phyloP scores from a whole-genome alignment of 2,113 vertebrate genomes.

The Buteo buteo region DNA sequence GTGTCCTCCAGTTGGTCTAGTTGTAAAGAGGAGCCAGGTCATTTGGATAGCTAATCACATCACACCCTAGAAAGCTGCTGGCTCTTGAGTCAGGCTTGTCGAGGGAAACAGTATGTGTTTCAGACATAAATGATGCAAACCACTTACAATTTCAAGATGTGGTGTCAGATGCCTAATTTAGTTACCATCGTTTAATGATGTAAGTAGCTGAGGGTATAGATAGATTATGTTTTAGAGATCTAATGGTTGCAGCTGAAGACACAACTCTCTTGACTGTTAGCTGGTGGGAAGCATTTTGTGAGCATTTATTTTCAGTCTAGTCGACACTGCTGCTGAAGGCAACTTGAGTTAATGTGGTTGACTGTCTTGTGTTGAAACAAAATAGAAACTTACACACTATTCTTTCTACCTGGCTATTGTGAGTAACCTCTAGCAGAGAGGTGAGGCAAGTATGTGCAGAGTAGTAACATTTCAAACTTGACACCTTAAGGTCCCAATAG shows the following conservation, averaged over 20 bases:
- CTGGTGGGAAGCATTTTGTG: background rate
- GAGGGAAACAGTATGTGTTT: background rate
- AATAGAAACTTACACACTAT: background rate
- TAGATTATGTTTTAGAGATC: background rate
- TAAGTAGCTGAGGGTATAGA: background rate
- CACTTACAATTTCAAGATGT: background rate
- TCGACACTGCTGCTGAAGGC: background rate
- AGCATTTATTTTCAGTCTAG: background rate
- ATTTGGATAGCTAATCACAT: background rate
- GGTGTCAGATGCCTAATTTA: background rate
- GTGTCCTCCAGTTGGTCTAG: background rate
- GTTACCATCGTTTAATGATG: background rate
- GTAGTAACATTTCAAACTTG: background rate
- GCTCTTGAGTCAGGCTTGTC: background rate
- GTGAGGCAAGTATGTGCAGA: background rate
- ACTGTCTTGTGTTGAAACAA: background rate
- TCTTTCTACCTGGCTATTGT: background rate
- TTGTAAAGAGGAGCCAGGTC: background rate
- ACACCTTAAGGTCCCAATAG: background rate
- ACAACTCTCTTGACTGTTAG: background rate
- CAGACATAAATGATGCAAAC: background rate
- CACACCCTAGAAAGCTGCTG: background rate
- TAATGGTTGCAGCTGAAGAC: background rate
- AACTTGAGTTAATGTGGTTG: background rate
- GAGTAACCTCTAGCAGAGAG: background rate